Evolutionary conservation across 2,797 vertebrate species (phyloP).

Genomic region (Enteromius fasciolatus): DNA sequence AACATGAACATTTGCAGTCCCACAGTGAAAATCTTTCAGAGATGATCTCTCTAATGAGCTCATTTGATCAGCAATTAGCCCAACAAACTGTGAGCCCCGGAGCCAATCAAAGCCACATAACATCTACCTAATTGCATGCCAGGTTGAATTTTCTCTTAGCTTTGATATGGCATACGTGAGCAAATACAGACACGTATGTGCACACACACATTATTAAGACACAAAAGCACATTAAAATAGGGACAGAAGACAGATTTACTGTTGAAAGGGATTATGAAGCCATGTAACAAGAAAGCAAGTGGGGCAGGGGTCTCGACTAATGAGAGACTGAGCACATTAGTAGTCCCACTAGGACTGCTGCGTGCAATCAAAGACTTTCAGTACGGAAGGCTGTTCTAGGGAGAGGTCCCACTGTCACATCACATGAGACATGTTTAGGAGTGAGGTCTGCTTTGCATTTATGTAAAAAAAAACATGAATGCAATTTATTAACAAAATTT

Average conservation of each 20-base stretch:
- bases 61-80: slow-evolving; percentile 47
- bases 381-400: slow-evolving; percentile 11
- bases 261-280: slow-evolving; percentile 26
- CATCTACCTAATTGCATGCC: slow-evolving; percentile 34
- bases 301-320: slow-evolving; percentile 33
- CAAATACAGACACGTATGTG: not conserved
- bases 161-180: slow-evolving; percentile 23
- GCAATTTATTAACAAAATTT: too few species aligned
- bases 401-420: slow-evolving; percentile 10
- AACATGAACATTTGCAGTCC: slow-evolving; percentile 10
- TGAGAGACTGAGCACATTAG: slow-evolving; percentile 40
- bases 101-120: slow-evolving; percentile 44
- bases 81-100: slow-evolving; percentile 34
- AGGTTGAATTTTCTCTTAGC: slow-evolving; percentile 26
- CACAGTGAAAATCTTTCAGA: slow-evolving; percentile 34
- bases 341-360: slow-evolving; percentile 30
- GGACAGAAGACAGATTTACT: slow-evolving; percentile 19
- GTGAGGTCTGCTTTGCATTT: not conserved
- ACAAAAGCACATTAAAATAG: slow-evolving; percentile 3
- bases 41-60: slow-evolving; percentile 42
- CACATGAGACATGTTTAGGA: slow-evolving; percentile 9
- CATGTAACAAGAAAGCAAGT: slow-evolving; percentile 23
- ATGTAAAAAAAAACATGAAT: not conserved
- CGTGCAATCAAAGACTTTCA: slow-evolving; percentile 43
- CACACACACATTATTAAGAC: slow-evolving; percentile 15